Percentiles rank a stretch among this genome's conserved stretches.
These are phyloP conservation scores for Anthoscopus minutus DNA, from an alignment of 2,113 vertebrate genomes.

Conservation along the genomic window DNA sequence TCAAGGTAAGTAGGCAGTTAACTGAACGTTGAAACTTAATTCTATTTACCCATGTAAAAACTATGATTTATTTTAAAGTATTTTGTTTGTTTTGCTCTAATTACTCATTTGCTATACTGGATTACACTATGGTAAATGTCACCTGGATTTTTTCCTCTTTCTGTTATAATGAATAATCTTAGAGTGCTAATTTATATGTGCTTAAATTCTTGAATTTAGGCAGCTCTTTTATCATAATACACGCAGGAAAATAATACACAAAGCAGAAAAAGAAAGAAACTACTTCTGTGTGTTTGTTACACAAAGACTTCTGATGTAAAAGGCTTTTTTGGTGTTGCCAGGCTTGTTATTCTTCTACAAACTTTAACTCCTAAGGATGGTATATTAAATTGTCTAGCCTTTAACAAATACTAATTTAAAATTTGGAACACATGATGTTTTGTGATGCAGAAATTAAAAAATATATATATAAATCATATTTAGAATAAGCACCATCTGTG, in stretches of 20 bases:
- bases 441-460: not conserved
- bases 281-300: not conserved
- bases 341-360: not conserved
- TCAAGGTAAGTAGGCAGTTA: not conserved
- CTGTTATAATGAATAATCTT: not conserved
- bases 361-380: not conserved
- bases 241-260: not conserved
- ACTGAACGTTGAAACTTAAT: not conserved
- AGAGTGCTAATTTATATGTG: not conserved
- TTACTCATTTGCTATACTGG: not conserved
- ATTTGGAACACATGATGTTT: not conserved
- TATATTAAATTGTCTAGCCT: not conserved
- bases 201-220: not conserved
- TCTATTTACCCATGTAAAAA: not conserved
- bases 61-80: not conserved
- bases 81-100: not conserved
- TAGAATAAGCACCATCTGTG: not conserved
- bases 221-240: not conserved
- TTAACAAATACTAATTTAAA: not conserved
- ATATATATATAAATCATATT: not conserved
- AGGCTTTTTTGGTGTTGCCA: not conserved
- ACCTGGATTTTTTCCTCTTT: not conserved
- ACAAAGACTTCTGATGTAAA: not conserved
- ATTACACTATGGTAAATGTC: not conserved
- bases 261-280: not conserved